These are phyloP conservation scores for Drosophila virilis DNA, from an alignment of 1,140 invertebrate species.

Conservation along the genomic window DNA sequence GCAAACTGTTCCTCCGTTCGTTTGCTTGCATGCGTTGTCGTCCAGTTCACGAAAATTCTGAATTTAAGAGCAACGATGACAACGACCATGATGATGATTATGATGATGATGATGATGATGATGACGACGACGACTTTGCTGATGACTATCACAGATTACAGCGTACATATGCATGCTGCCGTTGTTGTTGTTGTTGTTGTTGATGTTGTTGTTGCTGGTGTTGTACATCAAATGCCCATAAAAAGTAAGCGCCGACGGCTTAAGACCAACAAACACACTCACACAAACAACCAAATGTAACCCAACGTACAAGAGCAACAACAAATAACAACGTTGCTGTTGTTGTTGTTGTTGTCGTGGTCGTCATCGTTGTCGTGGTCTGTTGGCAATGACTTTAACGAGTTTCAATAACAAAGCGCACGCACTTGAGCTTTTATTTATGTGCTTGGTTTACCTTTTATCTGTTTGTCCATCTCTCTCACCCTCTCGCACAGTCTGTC, in stretches of 20 bases:
- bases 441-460: conserved; percentile 54
- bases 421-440: conserved; percentile 81
- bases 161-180: conserved; percentile 57
- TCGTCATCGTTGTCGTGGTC: conserved; percentile 55
- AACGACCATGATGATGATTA: conserved; percentile 32
- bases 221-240: conserved; percentile 71
- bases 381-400: conserved; percentile 66
- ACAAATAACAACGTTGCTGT: conserved; percentile 7
- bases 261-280: conserved; percentile 32
- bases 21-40: conserved; percentile 65
- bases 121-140: conserved; percentile 47
- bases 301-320: conserved; percentile 28
- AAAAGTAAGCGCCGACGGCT: conserved; percentile 65
- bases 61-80: conserved; percentile 73
- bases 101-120: conserved; percentile 7
- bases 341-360: conserved; percentile 33
- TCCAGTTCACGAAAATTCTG: conserved; percentile 72
- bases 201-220: conserved; percentile 23
- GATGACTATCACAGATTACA: conserved; percentile 79
- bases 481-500: not conserved
- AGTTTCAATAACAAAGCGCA: conserved; percentile 82
- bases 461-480: conserved; percentile 29
- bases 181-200: conserved; percentile 7
- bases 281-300: conserved; percentile 55
- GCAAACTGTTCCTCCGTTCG: conserved; percentile 34